Base-by-base conservation (phyloP, 2,113 vertebrate genomes). In the Gavia stellata region DNA sequence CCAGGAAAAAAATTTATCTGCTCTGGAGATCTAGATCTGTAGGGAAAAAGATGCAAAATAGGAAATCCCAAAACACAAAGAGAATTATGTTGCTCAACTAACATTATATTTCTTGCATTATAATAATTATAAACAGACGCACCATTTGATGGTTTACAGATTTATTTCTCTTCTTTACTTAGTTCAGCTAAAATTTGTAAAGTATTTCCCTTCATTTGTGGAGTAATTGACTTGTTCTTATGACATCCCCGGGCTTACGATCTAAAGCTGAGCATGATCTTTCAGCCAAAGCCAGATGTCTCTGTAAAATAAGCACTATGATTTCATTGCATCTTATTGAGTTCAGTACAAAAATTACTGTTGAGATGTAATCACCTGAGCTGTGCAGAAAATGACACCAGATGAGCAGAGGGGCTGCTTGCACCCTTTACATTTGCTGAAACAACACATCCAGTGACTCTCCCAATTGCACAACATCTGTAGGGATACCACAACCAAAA, bases 1-100 rank as follows among this genome's bases (percentile, higher is more conserved):
- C 71, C 47, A 80, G 71, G 36, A 18, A 84, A 91, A 90, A 92
- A 62, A 52, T 47, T 17, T 26, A 88, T 81, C 82, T 83, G 50
- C 63, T 94, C 59, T 83, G 85, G 90, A 92, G 63, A 92, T 93
- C 71, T 42, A 77, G 33, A 80, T 94, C 67, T 88, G 79, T 90
- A 94, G 55, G 75, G 67, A 94, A 87, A 95, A 94, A 78, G 92
- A 93, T 77, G 70, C 67, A 70, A 92, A 94, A 44, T 86, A 90
- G 90, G 94, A 95, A 96, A 96, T 96, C 94, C 96, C 96, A 93
- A 94, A 96, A 50, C 96, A 90, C 82, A 74, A 42, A 78, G 91
- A 96, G 89, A 94, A 92, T 90, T 90, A 92, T 47, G 47, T 95
- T 93, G 90, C 80, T 96, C 63, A 90, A 84, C 85, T 88, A 78